phyloP scores from a whole-genome alignment of 1,140 invertebrate genomes.

The Lordiphosa mommai region DNA sequence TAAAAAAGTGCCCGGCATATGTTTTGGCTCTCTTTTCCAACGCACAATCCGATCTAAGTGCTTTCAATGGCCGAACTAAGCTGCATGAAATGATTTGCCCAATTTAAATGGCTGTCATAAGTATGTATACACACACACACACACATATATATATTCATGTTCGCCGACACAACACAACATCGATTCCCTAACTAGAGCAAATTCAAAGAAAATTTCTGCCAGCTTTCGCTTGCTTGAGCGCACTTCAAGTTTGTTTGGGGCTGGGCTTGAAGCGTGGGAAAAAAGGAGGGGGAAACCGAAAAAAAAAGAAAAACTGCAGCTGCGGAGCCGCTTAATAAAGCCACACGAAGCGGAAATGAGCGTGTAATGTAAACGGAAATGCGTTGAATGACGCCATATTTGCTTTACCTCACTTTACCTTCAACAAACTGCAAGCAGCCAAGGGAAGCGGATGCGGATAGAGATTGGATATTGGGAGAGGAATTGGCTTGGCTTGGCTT shows the following conservation, averaged over 20 bases:
- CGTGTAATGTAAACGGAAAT: constrained; percentile 76
- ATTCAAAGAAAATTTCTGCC: constrained; percentile 55
- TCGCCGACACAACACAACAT: constrained; percentile 10
- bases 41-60: constrained; percentile 1
- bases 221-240: constrained; percentile 52
- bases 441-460: background rate
- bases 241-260: constrained; percentile 50
- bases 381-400: constrained; percentile 72
- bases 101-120: constrained; percentile 37
- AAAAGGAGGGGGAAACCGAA: background rate
- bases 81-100: constrained; percentile 44
- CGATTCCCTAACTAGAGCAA: constrained; percentile 48
- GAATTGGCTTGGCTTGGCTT: constrained; percentile 48
- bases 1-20: background rate
- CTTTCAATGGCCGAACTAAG: constrained; percentile 21
- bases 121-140: background rate
- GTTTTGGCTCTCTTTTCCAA: background rate
- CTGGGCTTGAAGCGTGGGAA: background rate
- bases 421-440: constrained; percentile 1
- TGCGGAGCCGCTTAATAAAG: constrained; percentile 65
- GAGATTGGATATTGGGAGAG: constrained; percentile 2
- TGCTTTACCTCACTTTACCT: constrained; percentile 22
- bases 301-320: constrained; percentile 30
- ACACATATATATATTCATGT: constrained; percentile 2
- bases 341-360: constrained; percentile 73